Evolutionary conservation across 2,797 vertebrate genomes (phyloP).

Genomic region (Notamacropus eugenii): DNA sequence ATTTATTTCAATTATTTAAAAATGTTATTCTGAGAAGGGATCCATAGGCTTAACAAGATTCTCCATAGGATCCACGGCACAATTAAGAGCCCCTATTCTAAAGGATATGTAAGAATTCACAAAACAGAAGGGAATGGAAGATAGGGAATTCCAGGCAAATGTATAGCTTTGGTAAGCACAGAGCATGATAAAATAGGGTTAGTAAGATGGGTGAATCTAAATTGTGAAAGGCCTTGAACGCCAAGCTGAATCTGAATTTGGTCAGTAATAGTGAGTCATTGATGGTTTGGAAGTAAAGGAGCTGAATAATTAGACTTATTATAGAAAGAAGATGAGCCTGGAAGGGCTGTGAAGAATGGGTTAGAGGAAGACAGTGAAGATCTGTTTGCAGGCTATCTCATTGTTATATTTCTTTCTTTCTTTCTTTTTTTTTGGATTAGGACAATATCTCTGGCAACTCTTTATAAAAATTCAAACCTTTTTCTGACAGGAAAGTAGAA

Average conservation of each 20-base stretch:
- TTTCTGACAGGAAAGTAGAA: neutral
- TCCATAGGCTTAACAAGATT: neutral
- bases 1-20: neutral
- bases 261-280: neutral
- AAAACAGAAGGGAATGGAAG: neutral
- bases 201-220: neutral
- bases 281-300: neutral
- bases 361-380: neutral
- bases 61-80: neutral
- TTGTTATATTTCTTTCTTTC: neutral
- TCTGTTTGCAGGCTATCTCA: neutral
- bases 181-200: neutral
- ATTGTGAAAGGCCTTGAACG: neutral
- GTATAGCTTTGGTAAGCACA: neutral
- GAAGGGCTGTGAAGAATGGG: neutral
- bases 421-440: constrained; percentile 44
- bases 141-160: neutral
- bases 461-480: neutral
- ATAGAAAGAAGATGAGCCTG: neutral
- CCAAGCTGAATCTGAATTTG: neutral
- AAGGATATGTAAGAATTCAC: neutral
- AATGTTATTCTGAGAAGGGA: neutral
- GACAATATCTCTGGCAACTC: neutral
- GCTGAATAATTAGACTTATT: neutral
- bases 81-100: neutral